These are phyloP conservation scores for Nematolebias whitei DNA, from an alignment of 2,113 vertebrate genomes.

Conservation along the genomic window DNA sequence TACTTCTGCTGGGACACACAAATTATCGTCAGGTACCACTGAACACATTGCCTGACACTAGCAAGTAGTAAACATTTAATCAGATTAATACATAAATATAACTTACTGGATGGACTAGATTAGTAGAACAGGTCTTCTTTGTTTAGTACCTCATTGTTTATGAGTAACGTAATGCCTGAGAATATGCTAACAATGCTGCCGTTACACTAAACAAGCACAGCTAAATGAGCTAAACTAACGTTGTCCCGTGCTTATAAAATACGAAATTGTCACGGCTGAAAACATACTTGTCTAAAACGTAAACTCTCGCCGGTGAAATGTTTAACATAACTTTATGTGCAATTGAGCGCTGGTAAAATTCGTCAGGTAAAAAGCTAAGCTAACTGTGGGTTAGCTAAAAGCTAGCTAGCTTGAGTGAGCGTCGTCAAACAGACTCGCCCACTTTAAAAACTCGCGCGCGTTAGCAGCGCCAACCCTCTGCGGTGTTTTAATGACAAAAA, in stretches of 20 bases:
- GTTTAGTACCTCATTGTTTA: neutral
- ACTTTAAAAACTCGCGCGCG: conserved; percentile 80
- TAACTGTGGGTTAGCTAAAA: conserved; percentile 4
- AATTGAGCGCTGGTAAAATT: neutral
- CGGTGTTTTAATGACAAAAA: neutral
- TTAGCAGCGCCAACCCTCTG: conserved; percentile 67
- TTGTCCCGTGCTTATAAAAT: neutral
- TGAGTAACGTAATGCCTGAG: neutral
- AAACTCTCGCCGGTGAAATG: rapidly evolving
- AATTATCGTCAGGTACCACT: neutral
- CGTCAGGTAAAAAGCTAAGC: conserved; percentile 19
- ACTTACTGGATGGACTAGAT: conserved; percentile 35
- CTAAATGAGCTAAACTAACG: conserved; percentile 1
- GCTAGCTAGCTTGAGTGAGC: neutral
- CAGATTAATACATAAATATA: neutral
- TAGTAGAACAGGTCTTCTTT: neutral
- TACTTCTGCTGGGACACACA: neutral
- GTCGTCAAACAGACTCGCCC: conserved; percentile 30
- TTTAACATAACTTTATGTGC: neutral
- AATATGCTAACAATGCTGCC: conserved; percentile 2
- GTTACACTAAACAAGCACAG: conserved; percentile 20
- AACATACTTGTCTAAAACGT: too few relatives aligned
- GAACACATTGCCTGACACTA: too few relatives aligned
- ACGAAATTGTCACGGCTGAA: neutral
- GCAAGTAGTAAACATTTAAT: neutral